Base-by-base conservation (phyloP, 1,140 invertebrate genomes). In the Zaprionus vittiger region DNA sequence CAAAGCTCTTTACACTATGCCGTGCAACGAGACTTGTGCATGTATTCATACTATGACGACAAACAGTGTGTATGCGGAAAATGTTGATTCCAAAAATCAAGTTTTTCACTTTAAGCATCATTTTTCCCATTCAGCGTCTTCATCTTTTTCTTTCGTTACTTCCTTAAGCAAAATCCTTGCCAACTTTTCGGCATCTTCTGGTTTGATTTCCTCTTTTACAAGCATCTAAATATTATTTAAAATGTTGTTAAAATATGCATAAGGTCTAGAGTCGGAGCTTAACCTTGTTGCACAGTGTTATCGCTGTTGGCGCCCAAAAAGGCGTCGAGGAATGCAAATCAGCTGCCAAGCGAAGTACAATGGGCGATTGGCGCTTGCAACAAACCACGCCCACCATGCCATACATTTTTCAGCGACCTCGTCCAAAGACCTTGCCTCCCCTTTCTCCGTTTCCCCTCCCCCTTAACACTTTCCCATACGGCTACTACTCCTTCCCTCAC, bases 281-380 rank as follows among this genome's bases (percentile, higher is more conserved):
- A 52, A 52, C 47, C 47, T 55, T 56, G 68, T 54, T 61, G 24
- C 17, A 52, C 26, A 41, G 38, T 44, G 49, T 59, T 22, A 52
- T 52, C 47, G 47, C 26, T 47, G 41, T 47, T 47, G 24, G 44
- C 31, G 5, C 12, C 41, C 41, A 44, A 44, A 47, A 24, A 72
- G 61, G 73, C 73, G 61, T 76, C 60, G 41, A 71, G 26, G 26
- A 62, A 67, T 77, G 70, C 63, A 77, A 77, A 77, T 77, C 63
- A 54, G 62, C 57, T 73, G 62, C 44, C 61, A 72, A 20, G 38
- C 47, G 22, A 2, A 22, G 55, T 17, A 22, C 37, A 38, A 69
- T 57, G 37, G 37, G 66, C 54, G 20, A 7, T 17, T 56, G 68
- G 7, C 11, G 4, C 31, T 73, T 67, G 71, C 64, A 54, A n/a